Evolutionary conservation across 2,797 vertebrate species (phyloP).

Genomic region (Bucorvus abyssinicus): DNA sequence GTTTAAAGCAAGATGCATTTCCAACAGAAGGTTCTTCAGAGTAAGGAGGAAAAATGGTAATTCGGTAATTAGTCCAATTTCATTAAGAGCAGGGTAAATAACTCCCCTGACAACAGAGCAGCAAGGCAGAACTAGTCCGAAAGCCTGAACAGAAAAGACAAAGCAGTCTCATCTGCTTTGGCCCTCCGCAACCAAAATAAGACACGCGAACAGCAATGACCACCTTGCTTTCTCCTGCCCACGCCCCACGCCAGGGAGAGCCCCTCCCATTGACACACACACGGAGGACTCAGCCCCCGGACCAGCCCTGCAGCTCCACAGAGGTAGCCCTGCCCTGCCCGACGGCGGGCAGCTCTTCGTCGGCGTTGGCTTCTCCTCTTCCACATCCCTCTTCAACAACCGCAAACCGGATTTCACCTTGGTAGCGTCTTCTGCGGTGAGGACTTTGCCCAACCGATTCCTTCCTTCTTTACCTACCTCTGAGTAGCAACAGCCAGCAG

Average conservation of each 20-base stretch:
- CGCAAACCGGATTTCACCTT: neutral
- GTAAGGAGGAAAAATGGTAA: neutral
- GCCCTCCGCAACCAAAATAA: neutral
- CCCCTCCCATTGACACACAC: neutral
- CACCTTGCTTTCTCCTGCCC: neutral
- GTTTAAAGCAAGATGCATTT: neutral
- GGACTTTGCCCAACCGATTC: neutral
- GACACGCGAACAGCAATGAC: neutral
- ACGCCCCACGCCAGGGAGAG: neutral
- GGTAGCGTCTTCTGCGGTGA: neutral
- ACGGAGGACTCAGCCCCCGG: neutral
- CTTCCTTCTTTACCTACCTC: neutral
- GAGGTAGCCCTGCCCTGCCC: neutral
- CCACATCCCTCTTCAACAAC: neutral
- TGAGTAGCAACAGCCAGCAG: slow-evolving; percentile 32
- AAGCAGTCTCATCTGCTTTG: neutral
- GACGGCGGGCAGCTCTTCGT: neutral
- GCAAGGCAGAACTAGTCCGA: neutral
- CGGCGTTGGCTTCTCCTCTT: neutral
- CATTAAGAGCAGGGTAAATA: neutral
- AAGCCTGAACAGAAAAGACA: neutral
- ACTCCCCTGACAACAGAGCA: neutral
- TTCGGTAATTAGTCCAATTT: neutral
- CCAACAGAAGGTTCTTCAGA: neutral
- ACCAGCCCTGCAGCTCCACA: neutral